phyloP scores from a whole-genome alignment of 1,140 invertebrate genomes.

The Rhopalosiphum maidis region DNA sequence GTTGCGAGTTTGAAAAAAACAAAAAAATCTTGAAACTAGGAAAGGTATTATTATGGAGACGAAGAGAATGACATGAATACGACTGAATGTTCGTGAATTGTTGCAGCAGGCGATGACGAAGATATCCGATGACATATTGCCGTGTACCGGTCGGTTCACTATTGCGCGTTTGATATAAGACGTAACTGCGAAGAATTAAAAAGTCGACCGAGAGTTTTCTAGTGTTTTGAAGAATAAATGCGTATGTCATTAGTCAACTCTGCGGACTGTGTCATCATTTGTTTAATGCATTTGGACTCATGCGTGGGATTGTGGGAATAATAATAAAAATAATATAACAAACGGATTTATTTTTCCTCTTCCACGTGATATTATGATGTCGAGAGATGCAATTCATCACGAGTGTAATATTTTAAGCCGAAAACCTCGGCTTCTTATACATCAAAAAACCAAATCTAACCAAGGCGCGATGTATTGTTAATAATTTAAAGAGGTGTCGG shows the following conservation, averaged over 20 bases:
- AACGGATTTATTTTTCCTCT: neutral
- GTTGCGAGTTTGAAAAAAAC: neutral
- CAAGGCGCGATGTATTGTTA: neutral
- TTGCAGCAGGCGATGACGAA: neutral
- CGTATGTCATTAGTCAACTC: neutral
- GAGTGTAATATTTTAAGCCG: neutral
- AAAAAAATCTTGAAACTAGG: neutral
- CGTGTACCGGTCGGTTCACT: conserved; percentile 3
- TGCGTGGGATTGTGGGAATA: neutral
- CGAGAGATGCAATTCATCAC: neutral
- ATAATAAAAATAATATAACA: neutral
- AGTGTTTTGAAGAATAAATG: neutral
- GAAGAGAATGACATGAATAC: neutral
- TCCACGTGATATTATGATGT: neutral
- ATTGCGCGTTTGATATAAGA: conserved; percentile 11
- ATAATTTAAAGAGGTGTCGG: neutral
- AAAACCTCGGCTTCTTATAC: neutral
- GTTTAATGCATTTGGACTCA: neutral
- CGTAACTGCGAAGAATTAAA: neutral
- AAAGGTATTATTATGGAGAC: conserved; percentile 22
- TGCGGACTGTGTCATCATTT: neutral
- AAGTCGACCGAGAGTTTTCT: neutral
- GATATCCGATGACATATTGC: conserved; percentile 26
- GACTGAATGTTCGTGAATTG: conserved; percentile 13
- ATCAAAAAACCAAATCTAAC: neutral